Base-by-base conservation (phyloP, 2,113 vertebrate species). In the Ameiurus melas region DNA sequence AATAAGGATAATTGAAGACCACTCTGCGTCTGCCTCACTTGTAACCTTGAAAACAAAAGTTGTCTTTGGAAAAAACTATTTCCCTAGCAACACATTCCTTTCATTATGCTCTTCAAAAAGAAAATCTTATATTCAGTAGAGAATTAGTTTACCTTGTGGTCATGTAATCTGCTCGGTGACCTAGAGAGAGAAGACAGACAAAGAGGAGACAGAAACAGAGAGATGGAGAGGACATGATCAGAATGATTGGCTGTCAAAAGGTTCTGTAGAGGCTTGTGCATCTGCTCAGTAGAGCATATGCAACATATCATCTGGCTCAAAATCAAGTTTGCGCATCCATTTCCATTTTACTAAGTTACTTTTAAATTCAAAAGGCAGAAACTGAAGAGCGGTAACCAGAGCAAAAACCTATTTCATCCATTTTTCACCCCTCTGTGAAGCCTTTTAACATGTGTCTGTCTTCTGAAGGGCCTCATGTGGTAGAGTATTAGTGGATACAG, bases 91-190 rank as follows among this genome's bases (percentile, higher is more conserved):
- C 16, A 64, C 55, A 66, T 80, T 47, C 13, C n/a, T 30, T 68
- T 57, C 25, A 87, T 58, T 57, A 51, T n/a, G 22, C 19, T 70
- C 51, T 70, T 58, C 2, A 77, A 73, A 83, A 83, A 57, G 83
- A 68, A 25, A 70, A 43, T 33, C 60, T 57, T 30, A 75, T 55
- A 55, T 36, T n/a, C 14, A 64, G 20, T 53, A 57, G 30, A 83
- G 43, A 83, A 68, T 55, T 17, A 57, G 89, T 94, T 94, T 98
- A 99, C 98, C 98, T 99, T 92, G 98, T 99, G 90, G 97, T 99
- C 97, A 99, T 98, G 93, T 98, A 98, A 92, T 99, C 98, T 90
- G 97, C 96, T 94, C 96, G 96, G 93, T 99, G 97, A 95, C 98
- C 98, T 99, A 93, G n/a, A 93, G 91, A 92, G 91, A 91, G 27